phyloP scores from a whole-genome alignment of 2,888 invertebrate genomes.

The Zelleria hepariella region DNA sequence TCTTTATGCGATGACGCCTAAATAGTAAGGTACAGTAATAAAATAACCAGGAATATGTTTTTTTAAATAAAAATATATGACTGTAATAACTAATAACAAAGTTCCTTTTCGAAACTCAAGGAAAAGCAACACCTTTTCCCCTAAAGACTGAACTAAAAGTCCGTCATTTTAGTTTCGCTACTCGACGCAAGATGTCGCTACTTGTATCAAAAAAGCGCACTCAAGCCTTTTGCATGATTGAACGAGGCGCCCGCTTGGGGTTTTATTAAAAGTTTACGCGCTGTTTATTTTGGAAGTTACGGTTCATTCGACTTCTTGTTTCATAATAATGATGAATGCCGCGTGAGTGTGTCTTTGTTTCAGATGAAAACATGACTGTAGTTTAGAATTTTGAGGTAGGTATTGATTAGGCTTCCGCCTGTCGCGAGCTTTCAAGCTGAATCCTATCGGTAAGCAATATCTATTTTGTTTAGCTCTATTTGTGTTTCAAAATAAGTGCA shows the following conservation, averaged over 20 bases:
- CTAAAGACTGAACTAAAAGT: no score
- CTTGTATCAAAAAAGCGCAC: slow-evolving; percentile 15
- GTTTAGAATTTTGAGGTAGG: no score
- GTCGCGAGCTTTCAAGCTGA: no score
- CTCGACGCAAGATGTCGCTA: slow-evolving; percentile 52
- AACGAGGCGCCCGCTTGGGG: background rate
- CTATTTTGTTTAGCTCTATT: no score
- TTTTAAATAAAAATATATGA: no score
- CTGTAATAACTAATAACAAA: background rate
- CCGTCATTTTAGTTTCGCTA: slow-evolving; percentile 38
- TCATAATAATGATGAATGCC: background rate
- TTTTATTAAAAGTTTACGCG: background rate
- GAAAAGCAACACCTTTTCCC: background rate
- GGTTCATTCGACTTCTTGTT: background rate
- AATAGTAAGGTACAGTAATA: no score
- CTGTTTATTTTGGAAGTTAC: background rate
- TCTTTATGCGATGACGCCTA: no score
- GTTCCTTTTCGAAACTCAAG: background rate
- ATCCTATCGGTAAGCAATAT: no score
- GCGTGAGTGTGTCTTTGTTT: background rate
- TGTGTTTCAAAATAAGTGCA: no score
- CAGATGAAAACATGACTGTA: background rate
- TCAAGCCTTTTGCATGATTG: background rate
- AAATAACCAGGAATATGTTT: no score
- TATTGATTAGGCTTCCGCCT: no score